Conservation (phyloP, 2,797 vertebrate genomes). For the Lithobates pipiens region DNA sequence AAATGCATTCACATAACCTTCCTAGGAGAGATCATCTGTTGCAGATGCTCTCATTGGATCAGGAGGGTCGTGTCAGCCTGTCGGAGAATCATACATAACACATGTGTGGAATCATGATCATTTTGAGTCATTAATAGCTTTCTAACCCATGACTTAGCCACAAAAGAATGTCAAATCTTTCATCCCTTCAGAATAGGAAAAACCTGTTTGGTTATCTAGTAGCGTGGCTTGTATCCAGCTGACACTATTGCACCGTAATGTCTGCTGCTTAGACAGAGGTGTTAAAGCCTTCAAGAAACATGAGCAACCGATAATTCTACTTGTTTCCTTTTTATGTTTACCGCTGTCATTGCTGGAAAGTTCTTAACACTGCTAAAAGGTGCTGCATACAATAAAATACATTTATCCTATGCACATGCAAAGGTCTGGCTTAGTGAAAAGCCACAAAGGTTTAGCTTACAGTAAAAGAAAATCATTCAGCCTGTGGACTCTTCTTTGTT, state of each 20-base stretch:
- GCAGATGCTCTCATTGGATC: constrained; percentile 55
- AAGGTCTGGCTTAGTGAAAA: neutral
- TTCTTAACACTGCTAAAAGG: neutral
- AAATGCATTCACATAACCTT: constrained; percentile 56
- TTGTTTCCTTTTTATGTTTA: constrained; percentile 60
- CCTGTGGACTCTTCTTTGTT: too few species aligned
- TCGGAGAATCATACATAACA: constrained; percentile 64
- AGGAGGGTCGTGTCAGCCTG: constrained; percentile 62
- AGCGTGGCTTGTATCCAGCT: constrained; percentile 58
- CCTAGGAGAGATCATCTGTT: constrained; percentile 53
- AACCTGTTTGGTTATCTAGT: constrained; percentile 67
- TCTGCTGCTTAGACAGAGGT: constrained; percentile 60
- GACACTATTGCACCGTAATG: constrained; percentile 59
- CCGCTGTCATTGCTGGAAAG: constrained; percentile 37
- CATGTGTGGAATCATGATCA: constrained; percentile 65
- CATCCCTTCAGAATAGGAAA: constrained; percentile 66
- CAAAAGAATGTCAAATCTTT: constrained; percentile 74
- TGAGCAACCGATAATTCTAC: constrained; percentile 57
- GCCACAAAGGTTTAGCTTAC: neutral
- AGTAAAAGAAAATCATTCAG: too few species aligned
- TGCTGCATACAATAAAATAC: neutral
- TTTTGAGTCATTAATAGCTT: constrained; percentile 68
- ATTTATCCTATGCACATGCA: neutral
- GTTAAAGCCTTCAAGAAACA: constrained; percentile 60
- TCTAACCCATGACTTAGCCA: constrained; percentile 67